These are phyloP conservation scores for Triplophysa siluroides DNA, from an alignment of 2,113 vertebrate species.

Conservation along the genomic window DNA sequence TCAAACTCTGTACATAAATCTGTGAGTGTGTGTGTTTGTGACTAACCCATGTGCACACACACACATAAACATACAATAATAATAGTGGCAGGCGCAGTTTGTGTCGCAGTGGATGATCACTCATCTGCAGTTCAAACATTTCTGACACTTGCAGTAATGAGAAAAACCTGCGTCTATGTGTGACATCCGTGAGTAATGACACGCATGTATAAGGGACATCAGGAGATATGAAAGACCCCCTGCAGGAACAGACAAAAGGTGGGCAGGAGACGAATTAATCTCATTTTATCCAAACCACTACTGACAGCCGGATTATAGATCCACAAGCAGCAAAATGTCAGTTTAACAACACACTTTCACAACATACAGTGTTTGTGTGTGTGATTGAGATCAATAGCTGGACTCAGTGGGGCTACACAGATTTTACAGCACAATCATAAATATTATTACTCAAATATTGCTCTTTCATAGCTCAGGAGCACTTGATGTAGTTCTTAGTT, in stretches of 20 bases:
- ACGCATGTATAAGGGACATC: not conserved
- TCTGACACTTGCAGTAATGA: conserved; percentile 28
- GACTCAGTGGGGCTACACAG: not conserved
- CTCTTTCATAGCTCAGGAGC: not conserved
- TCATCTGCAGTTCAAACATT: conserved; percentile 15
- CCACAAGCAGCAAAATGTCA: conserved; percentile 11
- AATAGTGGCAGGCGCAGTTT: not conserved
- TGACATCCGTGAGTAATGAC: conserved; percentile 24
- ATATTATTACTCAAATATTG: not conserved
- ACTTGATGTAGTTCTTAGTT: too few relatives aligned
- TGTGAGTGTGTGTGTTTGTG: not conserved
- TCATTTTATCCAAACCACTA: not conserved
- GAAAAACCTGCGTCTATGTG: conserved; percentile 12
- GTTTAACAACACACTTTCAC: not conserved
- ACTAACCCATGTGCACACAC: not conserved
- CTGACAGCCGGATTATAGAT: conserved; percentile 10
- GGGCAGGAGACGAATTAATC: conserved; percentile 5
- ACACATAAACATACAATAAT: not conserved
- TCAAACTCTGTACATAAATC: not conserved
- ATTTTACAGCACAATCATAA: not conserved
- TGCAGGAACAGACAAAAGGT: not conserved
- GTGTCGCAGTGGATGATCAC: not conserved
- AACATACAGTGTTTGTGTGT: not conserved
- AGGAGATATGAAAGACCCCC: conserved; percentile 11
- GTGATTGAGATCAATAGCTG: not conserved